These are phyloP conservation scores for Harpagoxenus sublaevis DNA, from an alignment of 2,888 invertebrate genomes.

Conservation along the genomic window DNA sequence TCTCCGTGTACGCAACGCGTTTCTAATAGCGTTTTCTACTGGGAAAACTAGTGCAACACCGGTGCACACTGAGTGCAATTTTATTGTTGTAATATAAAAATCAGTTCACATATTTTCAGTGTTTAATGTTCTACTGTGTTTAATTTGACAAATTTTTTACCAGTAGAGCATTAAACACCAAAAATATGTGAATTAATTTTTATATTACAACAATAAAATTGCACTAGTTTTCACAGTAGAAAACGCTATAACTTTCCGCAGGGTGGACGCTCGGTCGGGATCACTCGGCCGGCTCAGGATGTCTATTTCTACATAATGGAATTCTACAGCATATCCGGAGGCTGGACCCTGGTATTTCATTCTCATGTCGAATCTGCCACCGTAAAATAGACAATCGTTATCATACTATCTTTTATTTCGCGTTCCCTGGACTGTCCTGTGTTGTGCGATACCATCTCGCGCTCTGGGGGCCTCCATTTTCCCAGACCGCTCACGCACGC, in stretches of 20 bases:
- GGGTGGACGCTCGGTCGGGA: slow-evolving; percentile 4
- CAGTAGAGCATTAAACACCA: no score
- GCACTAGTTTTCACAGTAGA: no score
- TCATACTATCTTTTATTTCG: slow-evolving; percentile 3
- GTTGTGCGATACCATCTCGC: not conserved
- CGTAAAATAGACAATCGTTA: slow-evolving; percentile 25
- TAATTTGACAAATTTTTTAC: no score
- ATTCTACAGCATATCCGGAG: not conserved
- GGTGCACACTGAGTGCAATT: no score
- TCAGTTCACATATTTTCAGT: no score
- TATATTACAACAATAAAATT: no score
- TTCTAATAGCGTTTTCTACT: not conserved
- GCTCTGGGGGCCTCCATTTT: slow-evolving; percentile 10
- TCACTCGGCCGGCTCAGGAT: not conserved
- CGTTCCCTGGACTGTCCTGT: not conserved
- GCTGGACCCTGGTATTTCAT: not conserved
- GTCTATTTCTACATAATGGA: slow-evolving; percentile 26
- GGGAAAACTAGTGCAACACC: no score
- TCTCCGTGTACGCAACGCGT: not conserved
- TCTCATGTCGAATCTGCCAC: not conserved
- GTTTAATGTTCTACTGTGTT: no score
- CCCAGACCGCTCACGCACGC: slow-evolving; percentile 3
- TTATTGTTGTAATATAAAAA: no score
- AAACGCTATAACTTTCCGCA: slow-evolving; percentile 14
- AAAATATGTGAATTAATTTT: no score